Evolutionary conservation across 2,113 vertebrate species (phyloP).

Genomic region (Malurus cyaneus): DNA sequence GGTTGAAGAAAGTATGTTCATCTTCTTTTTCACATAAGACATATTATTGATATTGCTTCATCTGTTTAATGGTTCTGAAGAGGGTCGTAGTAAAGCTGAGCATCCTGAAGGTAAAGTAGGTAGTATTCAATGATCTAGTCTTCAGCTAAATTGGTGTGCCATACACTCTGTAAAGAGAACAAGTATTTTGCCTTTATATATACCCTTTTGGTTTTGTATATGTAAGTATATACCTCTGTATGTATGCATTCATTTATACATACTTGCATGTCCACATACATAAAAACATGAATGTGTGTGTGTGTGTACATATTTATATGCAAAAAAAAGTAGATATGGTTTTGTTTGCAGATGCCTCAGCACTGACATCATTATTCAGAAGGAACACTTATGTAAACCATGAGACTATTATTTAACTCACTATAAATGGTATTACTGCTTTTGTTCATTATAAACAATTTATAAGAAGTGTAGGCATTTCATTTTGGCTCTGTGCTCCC

Average conservation of each 20-base stretch:
- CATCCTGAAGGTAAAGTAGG: not conserved
- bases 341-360: fast-evolving
- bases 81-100: not conserved
- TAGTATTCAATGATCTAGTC: not conserved
- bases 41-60: not conserved
- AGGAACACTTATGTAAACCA: not conserved
- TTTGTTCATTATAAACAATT: not conserved
- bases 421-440: not conserved
- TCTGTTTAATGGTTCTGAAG: not conserved
- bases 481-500: not conserved
- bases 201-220: not conserved
- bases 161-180: not conserved
- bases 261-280: not conserved
- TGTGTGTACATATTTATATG: not conserved
- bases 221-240: fast-evolving
- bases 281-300: not conserved
- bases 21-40: not conserved
- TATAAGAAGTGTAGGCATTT: not conserved
- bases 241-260: not conserved
- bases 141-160: not conserved
- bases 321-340: not conserved
- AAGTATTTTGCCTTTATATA: not conserved
- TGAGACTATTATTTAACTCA: not conserved
- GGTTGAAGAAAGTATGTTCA: not conserved
- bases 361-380: not conserved